Percentiles rank a stretch among this genome's conserved stretches.
phyloP scores from a whole-genome alignment of 2,113 vertebrate species.

The Sisor rabdophorus region DNA sequence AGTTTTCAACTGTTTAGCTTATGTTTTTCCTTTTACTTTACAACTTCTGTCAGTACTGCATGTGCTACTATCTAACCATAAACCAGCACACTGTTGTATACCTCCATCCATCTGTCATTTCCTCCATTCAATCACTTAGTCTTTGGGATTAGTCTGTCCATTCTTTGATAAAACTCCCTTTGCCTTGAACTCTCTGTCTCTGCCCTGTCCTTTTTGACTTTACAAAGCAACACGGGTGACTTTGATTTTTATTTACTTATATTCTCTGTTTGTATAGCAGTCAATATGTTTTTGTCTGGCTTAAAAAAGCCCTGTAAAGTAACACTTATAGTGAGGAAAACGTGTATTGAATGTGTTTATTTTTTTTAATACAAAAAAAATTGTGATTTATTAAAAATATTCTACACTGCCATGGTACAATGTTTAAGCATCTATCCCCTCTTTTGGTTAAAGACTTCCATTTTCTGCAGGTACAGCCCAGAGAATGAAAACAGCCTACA shows the following conservation, averaged over 20 bases:
- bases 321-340: neutral
- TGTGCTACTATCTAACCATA: neutral
- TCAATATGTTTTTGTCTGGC: neutral
- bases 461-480: slow-evolving; percentile 99
- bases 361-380: neutral
- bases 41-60: slow-evolving; percentile 13
- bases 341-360: too few species aligned
- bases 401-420: neutral
- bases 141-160: slow-evolving; percentile 77
- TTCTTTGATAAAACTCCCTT: slow-evolving; percentile 56
- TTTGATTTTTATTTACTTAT: slow-evolving; percentile 44
- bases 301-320: slow-evolving; percentile 4
- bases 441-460: slow-evolving; percentile 78
- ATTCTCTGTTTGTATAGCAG: slow-evolving; percentile 36
- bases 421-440: slow-evolving; percentile 30
- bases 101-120: slow-evolving; percentile 39
- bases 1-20: slow-evolving; percentile 14
- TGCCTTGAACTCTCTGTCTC: slow-evolving; percentile 49
- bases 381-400: neutral
- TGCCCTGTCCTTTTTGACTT: slow-evolving; percentile 62
- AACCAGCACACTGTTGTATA: slow-evolving; percentile 39
- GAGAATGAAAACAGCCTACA: slow-evolving; percentile 99
- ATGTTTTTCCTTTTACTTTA: slow-evolving; percentile 3
- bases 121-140: slow-evolving; percentile 59
- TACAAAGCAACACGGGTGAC: slow-evolving; percentile 32